These are phyloP conservation scores for Malthinus flaveolus DNA, from an alignment of 2,888 invertebrate genomes.

Conservation along the genomic window DNA sequence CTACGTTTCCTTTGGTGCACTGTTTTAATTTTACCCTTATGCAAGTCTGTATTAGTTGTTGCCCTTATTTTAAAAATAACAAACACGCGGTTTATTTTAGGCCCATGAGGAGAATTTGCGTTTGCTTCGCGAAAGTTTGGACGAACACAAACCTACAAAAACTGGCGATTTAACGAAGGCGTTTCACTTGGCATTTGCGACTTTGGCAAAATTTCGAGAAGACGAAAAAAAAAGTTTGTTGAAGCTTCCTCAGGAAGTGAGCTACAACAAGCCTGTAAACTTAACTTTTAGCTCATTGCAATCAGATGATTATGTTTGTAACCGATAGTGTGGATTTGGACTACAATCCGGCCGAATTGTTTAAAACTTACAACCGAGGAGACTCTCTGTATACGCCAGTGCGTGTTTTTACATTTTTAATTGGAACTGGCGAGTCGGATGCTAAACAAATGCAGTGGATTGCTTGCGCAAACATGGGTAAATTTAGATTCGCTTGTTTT, in stretches of 20 bases:
- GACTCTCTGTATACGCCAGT: conserved; percentile 33
- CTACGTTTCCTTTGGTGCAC: conserved; percentile 76
- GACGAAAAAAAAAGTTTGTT: conserved; percentile 24
- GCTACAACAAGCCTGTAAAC: neutral
- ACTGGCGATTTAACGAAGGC: conserved; percentile 46
- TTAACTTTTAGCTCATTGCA: conserved; percentile 59
- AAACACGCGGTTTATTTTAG: conserved; percentile 34
- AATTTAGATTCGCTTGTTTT: conserved; percentile 4
- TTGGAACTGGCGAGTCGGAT: conserved; percentile 79
- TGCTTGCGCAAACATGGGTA: conserved; percentile 93
- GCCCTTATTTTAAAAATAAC: too few relatives aligned
- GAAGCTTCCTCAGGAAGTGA: neutral
- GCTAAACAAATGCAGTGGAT: conserved; percentile 92
- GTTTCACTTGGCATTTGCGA: conserved; percentile 79
- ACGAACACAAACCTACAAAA: conserved; percentile 41
- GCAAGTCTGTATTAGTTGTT: conserved; percentile 59
- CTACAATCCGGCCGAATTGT: conserved; percentile 75
- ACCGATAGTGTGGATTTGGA: conserved; percentile 96
- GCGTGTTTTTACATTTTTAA: conserved; percentile 95
- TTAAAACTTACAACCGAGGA: conserved; percentile 77
- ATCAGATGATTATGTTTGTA: conserved; percentile 96
- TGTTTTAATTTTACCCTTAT: conserved; percentile 79
- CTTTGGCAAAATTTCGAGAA: conserved; percentile 59
- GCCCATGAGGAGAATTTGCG: conserved; percentile 54
- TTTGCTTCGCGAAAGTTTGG: conserved; percentile 48